These are phyloP conservation scores for Cyanoliseus patagonus DNA, from an alignment of 2,113 vertebrate species.

Conservation along the genomic window DNA sequence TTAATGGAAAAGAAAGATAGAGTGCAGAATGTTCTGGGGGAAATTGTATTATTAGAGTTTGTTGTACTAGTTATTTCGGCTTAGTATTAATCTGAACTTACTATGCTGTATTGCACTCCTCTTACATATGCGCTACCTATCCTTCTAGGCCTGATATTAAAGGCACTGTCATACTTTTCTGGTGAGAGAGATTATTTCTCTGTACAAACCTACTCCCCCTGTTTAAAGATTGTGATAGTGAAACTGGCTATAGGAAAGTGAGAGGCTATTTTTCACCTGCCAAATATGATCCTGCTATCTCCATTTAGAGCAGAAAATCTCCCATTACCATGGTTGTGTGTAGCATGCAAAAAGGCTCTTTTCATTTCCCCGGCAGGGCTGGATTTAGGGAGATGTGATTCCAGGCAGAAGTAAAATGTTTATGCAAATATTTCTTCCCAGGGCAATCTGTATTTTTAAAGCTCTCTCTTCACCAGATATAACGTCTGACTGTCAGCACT, in stretches of 20 bases:
- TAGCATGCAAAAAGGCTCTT: not conserved
- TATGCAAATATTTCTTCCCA: conserved; percentile 25
- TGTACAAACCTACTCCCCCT: too few species aligned
- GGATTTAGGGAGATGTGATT: not conserved
- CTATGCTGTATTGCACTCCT: not conserved
- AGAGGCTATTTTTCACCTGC: not conserved
- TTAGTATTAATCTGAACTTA: not conserved
- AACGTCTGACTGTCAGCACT: not conserved
- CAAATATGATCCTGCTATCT: not conserved
- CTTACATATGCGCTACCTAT: not conserved
- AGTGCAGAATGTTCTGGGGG: not conserved
- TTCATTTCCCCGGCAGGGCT: not conserved
- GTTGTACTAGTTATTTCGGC: not conserved
- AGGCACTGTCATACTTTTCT: not conserved
- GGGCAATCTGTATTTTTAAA: not conserved
- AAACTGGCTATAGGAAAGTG: not conserved
- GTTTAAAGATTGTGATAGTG: not conserved
- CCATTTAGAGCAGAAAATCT: not conserved
- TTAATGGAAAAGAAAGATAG: not conserved
- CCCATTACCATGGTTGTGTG: not conserved
- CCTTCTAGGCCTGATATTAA: not conserved
- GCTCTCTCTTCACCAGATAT: not conserved
- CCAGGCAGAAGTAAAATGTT: conserved; percentile 23
- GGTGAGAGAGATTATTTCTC: not conserved
- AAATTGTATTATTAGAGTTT: not conserved